Base-by-base conservation (phyloP, 2,888 invertebrate species). In the Iselma pallidipennis region DNA sequence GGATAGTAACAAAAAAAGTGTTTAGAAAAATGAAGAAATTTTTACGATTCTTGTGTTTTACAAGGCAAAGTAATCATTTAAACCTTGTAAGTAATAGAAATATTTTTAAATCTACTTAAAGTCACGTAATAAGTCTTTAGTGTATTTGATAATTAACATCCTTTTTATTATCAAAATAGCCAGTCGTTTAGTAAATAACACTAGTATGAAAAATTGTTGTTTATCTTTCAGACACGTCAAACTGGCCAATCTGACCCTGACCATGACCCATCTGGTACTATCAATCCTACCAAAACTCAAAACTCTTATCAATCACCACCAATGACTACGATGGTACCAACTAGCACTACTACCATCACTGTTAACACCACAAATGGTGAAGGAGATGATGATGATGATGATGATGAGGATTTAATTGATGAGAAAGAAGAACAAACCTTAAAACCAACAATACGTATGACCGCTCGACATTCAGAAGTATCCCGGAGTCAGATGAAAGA, bases 401-500 rank as follows among this genome's bases (percentile, higher is more conserved):
- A 50, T 26, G 10, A 14, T 28, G 26, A 50, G 2, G 50, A 50
- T 28, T 10, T 19, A 12, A 29, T 28, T 7, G 6, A 50, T 26
- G 55, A 57, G 16, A 31, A 56, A 26, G 61, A 59, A 50, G 59
- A 49, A 4, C 26, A 49, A 50, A 2, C 52, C 26, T 33, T 51
- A 49, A 66, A 65, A 59, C 45, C 45, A 12, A 19, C 65, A 21
- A 57, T 55, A 19, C 68, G 59, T 42, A 55, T 75, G 16, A 71
- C 74, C 42, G 58, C 77, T 25, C 81, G 80, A 53, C 80, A 82
- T 73, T 81, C 82, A 0, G 76, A 81, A 31, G 84, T 85, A 23
- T 83, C 91, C 26, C 88, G 90, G 76, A 89, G 91, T 19, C 91
- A 92, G 79, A 92, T 93, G 92, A 91, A 91, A 85, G 93, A 93